Percentiles rank a stretch among this genome's conserved stretches.
phyloP scores from a whole-genome alignment of 92 coral and sea anemone genomes.

The Blastomussa wellsi region DNA sequence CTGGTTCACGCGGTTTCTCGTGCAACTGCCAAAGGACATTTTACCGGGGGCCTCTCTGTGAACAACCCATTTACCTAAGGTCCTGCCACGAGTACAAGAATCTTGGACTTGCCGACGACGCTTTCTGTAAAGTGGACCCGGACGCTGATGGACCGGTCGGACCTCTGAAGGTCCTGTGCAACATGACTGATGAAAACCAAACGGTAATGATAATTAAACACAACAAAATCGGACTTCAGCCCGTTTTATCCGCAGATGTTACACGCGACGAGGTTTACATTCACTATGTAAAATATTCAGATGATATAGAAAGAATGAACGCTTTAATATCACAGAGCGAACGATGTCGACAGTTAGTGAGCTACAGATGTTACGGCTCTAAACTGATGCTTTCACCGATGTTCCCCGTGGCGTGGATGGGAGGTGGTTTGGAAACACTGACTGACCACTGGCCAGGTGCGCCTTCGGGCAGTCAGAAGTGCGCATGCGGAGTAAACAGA shows the following conservation, averaged over 20 bases:
- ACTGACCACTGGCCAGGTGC: conserved; percentile 91
- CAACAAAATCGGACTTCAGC: conserved; percentile 32
- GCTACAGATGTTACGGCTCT: conserved; percentile 78
- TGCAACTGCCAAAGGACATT: conserved; percentile 80
- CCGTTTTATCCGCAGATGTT: conserved; percentile 7
- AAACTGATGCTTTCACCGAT: conserved; percentile 58
- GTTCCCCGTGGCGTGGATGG: conserved; percentile 64
- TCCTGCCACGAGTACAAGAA: conserved; percentile 88
- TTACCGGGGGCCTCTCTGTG: conserved; percentile 75
- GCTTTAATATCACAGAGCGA: conserved; percentile 71
- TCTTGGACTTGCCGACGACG: conserved; percentile 75
- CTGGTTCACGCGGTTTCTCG: conserved; percentile 40
- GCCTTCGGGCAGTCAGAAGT: conserved; percentile 58
- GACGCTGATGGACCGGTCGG: conserved; percentile 74
- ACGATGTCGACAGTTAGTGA: conserved; percentile 83
- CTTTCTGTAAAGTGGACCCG: conserved; percentile 81
- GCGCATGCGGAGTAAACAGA: conserved; percentile 80
- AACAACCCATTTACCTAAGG: conserved; percentile 73
- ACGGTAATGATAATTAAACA: conserved; percentile 70
- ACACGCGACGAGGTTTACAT: conserved; percentile 26
- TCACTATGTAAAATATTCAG: conserved; percentile 62
- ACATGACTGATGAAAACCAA: conserved; percentile 57
- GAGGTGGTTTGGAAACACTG: conserved; percentile 35
- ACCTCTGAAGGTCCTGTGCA: conserved; percentile 74
- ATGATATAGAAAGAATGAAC: conserved; percentile 51